phyloP scores from a whole-genome alignment of 2,888 invertebrate species.

The Tetramorium bicarinatum region DNA sequence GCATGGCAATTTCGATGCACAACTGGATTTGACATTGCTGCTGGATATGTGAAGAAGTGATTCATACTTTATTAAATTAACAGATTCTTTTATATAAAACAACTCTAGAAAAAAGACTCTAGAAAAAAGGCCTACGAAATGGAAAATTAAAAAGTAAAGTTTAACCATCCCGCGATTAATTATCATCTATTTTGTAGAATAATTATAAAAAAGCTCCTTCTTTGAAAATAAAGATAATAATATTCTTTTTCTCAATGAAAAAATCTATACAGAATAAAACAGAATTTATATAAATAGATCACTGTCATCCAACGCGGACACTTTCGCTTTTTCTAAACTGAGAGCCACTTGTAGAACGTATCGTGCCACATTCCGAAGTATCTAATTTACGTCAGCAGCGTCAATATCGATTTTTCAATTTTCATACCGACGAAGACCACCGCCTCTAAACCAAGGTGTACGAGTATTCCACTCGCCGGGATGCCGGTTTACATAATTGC shows the following conservation, averaged over 20 bases:
- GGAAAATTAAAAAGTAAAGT: not conserved
- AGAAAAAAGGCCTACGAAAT: not conserved
- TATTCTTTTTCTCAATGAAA: not conserved
- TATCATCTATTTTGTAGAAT: not conserved
- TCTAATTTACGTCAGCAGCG: slow-evolving; percentile 51
- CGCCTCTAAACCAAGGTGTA: slow-evolving; percentile 55
- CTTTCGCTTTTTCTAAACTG: not conserved
- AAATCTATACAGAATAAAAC: not conserved
- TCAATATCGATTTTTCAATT: slow-evolving; percentile 59
- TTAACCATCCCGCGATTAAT: not conserved
- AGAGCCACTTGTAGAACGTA: slow-evolving; percentile 28
- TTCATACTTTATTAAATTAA: slow-evolving; percentile 36
- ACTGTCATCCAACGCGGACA: not conserved
- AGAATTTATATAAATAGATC: slow-evolving; percentile 4
- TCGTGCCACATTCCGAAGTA: slow-evolving; percentile 41
- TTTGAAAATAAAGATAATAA: not conserved
- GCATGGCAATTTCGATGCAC: slow-evolving; percentile 42
- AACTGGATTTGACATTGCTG: slow-evolving; percentile 44
- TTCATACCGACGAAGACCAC: slow-evolving; percentile 45
- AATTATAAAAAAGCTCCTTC: not conserved
- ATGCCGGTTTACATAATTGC: slow-evolving; percentile 70
- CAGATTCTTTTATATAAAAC: not conserved
- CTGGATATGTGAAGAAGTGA: slow-evolving; percentile 28
- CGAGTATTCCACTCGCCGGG: slow-evolving; percentile 55
- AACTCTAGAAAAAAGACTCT: not conserved